phyloP scores from a whole-genome alignment of 2,113 vertebrate genomes.

The Zootoca vivipara region DNA sequence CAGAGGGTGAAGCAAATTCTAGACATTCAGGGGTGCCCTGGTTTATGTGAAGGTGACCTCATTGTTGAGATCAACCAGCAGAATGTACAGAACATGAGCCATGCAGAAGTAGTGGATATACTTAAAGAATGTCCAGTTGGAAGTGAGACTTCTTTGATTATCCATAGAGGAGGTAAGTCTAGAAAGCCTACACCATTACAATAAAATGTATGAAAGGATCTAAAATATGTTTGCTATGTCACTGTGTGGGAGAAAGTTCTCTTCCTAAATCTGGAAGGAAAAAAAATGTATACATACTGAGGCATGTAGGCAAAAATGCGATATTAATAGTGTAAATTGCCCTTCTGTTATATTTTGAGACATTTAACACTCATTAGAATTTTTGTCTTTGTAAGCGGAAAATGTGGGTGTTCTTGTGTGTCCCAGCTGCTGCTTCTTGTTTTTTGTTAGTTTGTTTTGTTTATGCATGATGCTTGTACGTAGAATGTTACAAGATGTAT shows the following conservation, averaged over 20 bases:
- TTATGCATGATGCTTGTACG: slow-evolving; percentile 28
- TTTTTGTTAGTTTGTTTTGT: neutral
- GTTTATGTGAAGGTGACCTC: slow-evolving; percentile 95
- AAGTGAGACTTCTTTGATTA: slow-evolving; percentile 90
- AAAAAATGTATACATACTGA: slow-evolving; percentile 49
- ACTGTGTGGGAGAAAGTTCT: slow-evolving; percentile 53
- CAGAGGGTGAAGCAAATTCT: slow-evolving; percentile 98
- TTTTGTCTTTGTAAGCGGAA: slow-evolving; percentile 24
- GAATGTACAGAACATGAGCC: slow-evolving; percentile 90
- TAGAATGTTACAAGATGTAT: neutral
- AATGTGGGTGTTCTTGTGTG: neutral
- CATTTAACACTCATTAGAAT: slow-evolving; percentile 23
- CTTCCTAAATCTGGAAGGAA: slow-evolving; percentile 40
- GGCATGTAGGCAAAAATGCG: slow-evolving; percentile 46
- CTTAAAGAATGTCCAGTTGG: slow-evolving; percentile 95
- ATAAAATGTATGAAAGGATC: slow-evolving; percentile 69
- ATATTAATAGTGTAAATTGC: slow-evolving; percentile 40
- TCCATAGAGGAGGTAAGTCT: slow-evolving; percentile 92
- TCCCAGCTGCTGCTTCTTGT: neutral
- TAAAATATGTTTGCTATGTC: slow-evolving; percentile 37
- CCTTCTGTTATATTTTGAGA: slow-evolving; percentile 42
- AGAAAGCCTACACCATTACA: slow-evolving; percentile 65
- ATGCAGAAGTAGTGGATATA: slow-evolving; percentile 98
- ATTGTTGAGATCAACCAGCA: slow-evolving; percentile 98
- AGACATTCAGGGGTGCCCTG: slow-evolving; percentile 95